Percentiles rank a stretch among this genome's conserved stretches.
These are phyloP conservation scores for Amazona vittata DNA, from an alignment of 2,113 vertebrate genomes.

Conservation along the genomic window DNA sequence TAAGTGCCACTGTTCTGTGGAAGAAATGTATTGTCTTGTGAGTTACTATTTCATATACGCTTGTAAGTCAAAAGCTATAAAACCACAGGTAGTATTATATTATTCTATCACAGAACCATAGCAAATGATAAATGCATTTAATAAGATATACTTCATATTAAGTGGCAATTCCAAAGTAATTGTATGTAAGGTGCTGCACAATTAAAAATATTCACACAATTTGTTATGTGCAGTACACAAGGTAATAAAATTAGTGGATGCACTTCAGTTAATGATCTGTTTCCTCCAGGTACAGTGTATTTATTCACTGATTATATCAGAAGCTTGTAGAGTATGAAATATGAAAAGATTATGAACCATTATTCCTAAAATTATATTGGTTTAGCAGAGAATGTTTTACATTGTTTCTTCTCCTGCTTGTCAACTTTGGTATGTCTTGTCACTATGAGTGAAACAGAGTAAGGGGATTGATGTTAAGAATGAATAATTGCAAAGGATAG, in stretches of 20 bases:
- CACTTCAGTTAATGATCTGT: conserved; percentile 77
- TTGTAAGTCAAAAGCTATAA: conserved; percentile 36
- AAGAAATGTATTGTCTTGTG: not conserved
- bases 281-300: conserved; percentile 69
- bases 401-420: conserved; percentile 29
- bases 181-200: conserved; percentile 55
- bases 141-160: conserved; percentile 62
- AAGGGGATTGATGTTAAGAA: not conserved
- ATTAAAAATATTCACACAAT: conserved; percentile 74
- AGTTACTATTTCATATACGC: conserved; percentile 7
- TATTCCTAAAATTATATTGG: conserved; percentile 62
- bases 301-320: conserved; percentile 71
- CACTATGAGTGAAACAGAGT: not conserved
- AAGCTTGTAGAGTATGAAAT: conserved; percentile 67
- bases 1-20: not conserved
- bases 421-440: not conserved
- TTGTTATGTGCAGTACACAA: conserved; percentile 69
- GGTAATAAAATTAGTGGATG: conserved; percentile 77
- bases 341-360: conserved; percentile 58
- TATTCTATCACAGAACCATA: conserved; percentile 18
- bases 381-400: conserved; percentile 18
- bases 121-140: conserved; percentile 57
- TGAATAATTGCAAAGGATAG: not conserved
- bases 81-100: not conserved
- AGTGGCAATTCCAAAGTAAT: conserved; percentile 67